These are phyloP conservation scores for Galemys pyrenaicus DNA, from an alignment of 2,113 vertebrate genomes.

Conservation along the genomic window DNA sequence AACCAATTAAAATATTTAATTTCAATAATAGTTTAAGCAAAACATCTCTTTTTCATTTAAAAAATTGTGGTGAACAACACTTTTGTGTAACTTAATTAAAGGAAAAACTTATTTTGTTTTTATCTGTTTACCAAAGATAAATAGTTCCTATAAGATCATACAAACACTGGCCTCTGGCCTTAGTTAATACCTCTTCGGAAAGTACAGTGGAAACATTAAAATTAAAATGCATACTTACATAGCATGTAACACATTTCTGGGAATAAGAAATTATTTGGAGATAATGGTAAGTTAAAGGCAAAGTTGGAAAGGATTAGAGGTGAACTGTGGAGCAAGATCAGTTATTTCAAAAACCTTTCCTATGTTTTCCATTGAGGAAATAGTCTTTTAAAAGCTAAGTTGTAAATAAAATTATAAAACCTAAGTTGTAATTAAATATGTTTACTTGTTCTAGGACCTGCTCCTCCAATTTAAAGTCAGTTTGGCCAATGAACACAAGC, in stretches of 20 bases:
- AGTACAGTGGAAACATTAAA: constrained; percentile 45
- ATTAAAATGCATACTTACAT: constrained; percentile 40
- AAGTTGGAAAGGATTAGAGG: constrained; percentile 11
- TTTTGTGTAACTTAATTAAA: constrained; percentile 57
- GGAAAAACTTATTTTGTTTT: constrained; percentile 48
- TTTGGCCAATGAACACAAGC: constrained; percentile 88
- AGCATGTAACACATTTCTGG: constrained; percentile 39
- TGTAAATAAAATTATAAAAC: constrained; percentile 61
- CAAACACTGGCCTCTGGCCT: neutral
- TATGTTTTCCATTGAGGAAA: constrained; percentile 48
- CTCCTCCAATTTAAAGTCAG: constrained; percentile 86
- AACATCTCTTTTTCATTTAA: constrained; percentile 53
- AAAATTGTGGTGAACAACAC: constrained; percentile 5
- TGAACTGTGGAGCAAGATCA: constrained; percentile 10
- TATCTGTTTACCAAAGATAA: constrained; percentile 38
- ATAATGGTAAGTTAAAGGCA: constrained; percentile 29
- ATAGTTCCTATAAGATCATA: constrained; percentile 21
- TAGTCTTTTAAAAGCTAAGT: constrained; percentile 48
- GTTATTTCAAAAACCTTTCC: constrained; percentile 42
- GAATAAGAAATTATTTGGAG: constrained; percentile 45
- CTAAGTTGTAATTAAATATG: constrained; percentile 72
- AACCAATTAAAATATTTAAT: constrained; percentile 63
- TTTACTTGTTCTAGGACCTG: constrained; percentile 86
- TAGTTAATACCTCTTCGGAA: constrained; percentile 62
- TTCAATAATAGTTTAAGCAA: constrained; percentile 59